Evolutionary conservation across 2,888 invertebrate genomes (phyloP).

Genomic region (Smittia sp.): DNA sequence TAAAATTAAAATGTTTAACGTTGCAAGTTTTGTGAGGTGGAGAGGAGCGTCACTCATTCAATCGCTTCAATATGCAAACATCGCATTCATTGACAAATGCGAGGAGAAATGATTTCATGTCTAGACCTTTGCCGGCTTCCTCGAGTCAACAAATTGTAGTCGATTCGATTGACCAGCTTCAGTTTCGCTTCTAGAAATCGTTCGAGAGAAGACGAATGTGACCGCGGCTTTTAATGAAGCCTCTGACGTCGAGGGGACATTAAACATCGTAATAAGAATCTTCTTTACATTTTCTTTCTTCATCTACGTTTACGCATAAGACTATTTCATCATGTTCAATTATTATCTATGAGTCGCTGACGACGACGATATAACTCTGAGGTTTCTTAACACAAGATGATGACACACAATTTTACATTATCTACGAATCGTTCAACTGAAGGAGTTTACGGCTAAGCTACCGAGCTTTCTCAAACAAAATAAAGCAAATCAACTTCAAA

Average conservation of each 20-base stretch:
- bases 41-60: no score
- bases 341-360: conserved; percentile 15
- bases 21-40: no score
- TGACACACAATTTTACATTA: conserved; percentile 17
- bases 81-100: no score
- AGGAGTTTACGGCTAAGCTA: conserved; percentile 8
- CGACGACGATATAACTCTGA: conserved; percentile 17
- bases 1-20: no score
- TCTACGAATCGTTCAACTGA: conserved; percentile 4
- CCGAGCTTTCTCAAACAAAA: neutral
- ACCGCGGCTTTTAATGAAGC: no score
- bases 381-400: conserved; percentile 19
- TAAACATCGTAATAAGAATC: neutral
- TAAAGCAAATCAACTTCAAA: neutral
- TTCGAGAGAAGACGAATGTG: no score
- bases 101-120: no score
- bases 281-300: neutral
- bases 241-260: neutral
- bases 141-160: no score
- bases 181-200: no score
- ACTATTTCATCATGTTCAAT: conserved; percentile 7
- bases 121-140: no score
- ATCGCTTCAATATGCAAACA: no score
- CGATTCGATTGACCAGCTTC: no score
- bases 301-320: neutral